Base-by-base conservation (phyloP, 2,113 vertebrate species). In the Okapia johnstoni region DNA sequence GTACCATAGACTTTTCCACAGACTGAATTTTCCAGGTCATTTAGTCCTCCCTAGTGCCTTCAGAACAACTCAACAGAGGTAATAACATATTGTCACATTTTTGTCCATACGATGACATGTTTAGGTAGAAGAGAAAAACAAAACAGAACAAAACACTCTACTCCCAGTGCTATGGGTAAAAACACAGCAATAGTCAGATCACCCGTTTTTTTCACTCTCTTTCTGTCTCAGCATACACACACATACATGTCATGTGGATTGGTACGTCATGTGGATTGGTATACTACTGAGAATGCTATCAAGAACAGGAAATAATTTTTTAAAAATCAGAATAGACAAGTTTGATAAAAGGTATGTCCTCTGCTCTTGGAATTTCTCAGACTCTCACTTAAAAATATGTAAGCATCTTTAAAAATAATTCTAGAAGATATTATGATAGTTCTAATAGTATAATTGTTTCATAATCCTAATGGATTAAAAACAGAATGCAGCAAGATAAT, bases 1-100 rank as follows among this genome's bases (percentile, higher is more conserved):
- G 90, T 98, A 98, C 98, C 98, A 98, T 97, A 98, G 97, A 98
- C 96, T 98, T 99, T 99, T 98, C 98, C 95, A 80, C 76, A 98
- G 96, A 98, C 97, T 97, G 98, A 98, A 96, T 98, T 99, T 99
- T 99, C 98, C 98, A 98, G 98, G 97, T 98, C 98, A 98, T 98
- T 99, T 98, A 98, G 97, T 98, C 97, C 96, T 98, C 96, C 98
- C 96, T 97, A 96, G 88, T 98, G 90, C 98, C 98, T 98, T 99
- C 98, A 97, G 92, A 99, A 98, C 81, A 97, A 97, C 98, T 96
- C 98, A 98, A 97, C 96, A 98, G 95, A 98, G 95, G 97, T 98
- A 98, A 99, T 98, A 98, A 98, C 94, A 97, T 98, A 99, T 98
- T 98, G 98, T 97, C 93, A 98, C 96, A 98, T 99, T 98, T 98